Base-by-base conservation (phyloP, 2,113 vertebrate genomes). In the Lates calcarifer region DNA sequence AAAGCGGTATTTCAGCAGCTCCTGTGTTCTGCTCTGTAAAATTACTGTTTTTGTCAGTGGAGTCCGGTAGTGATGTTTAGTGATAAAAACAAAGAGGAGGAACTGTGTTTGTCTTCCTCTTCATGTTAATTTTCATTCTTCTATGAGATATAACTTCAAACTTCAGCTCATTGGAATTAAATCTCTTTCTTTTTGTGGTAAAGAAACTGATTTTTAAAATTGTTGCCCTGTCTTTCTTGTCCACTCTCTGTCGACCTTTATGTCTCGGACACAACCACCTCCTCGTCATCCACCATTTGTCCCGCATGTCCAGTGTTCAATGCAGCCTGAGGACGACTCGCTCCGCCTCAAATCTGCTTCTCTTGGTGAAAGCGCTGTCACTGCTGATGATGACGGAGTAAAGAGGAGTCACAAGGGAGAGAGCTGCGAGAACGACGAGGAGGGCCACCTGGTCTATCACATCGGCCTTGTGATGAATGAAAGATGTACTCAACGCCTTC, bases 371-470 rank as follows among this genome's bases (percentile, higher is more conserved):
- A 62, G 43, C 12, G 66, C 63, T 70, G 85, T 65, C 73, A 22
- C 24, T 3, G 17, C 47, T 1, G 73, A 5, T 5, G 75, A 84
- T 39, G 55, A 51, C 41, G 83, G 60, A 75, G 72, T 5, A 82
- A 93, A 92, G 95, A 95, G 89, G 93, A 95, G 91, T 93, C 94
- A 86, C 71, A 91, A 94, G 93, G 95, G 89, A 92, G 83, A n/a
- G 90, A 96, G 95, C 95, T 89, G 95, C 90, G 95, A 96, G 92
- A 94, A 96, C 89, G 63, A 98, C 91, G 97, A 97, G 90, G 97
- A 98, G 93, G 98, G 97, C 93, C 96, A 97, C 94, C 95, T 99
- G 96, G 87, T 96, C 92, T 97, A 95, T 95, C 95, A 96, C 93
- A 94, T 90, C 86, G 97, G 98, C 96, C 96, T 98, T 56, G 79